Conservation (phyloP, 2,888 invertebrate species). For the Tethea ocularis region DNA sequence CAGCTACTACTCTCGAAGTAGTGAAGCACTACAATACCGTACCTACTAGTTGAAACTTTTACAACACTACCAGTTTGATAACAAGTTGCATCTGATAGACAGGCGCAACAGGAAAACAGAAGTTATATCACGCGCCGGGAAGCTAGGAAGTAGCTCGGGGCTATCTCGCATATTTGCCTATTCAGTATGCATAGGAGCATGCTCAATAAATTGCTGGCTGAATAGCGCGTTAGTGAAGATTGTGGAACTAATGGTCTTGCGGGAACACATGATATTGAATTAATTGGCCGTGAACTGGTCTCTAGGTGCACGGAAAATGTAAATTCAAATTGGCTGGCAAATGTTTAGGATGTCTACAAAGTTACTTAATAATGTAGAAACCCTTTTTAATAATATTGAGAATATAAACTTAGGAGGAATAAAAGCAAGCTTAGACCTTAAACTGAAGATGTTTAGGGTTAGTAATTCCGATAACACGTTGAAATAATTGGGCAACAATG, state of each 20-base stretch:
- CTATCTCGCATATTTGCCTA: neutral
- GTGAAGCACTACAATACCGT: neutral
- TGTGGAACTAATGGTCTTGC: neutral
- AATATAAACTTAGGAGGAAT: too few relatives aligned
- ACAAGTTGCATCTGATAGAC: neutral
- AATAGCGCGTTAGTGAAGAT: slow-evolving; percentile 5
- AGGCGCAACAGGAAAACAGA: slow-evolving; percentile 3
- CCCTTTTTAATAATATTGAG: neutral
- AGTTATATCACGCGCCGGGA: slow-evolving; percentile 2
- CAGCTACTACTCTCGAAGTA: neutral
- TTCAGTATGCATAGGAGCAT: neutral
- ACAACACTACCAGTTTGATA: neutral
- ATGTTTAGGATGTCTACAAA: neutral
- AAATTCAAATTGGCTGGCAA: neutral
- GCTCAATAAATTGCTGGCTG: neutral
- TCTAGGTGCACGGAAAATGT: neutral
- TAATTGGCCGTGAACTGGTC: neutral
- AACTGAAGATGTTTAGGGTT: too few relatives aligned
- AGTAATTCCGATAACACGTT: neutral
- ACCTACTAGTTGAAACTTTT: neutral
- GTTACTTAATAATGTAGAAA: neutral
- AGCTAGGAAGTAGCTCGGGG: neutral
- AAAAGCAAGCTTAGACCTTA: too few relatives aligned
- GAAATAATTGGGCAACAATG: neutral
- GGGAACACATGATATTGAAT: neutral